A percentile compares a stretch with the other conserved stretches of the same genome.
Evolutionary conservation across 2,113 vertebrate species (phyloP).

Genomic region (Nycticryphes semicollaris): DNA sequence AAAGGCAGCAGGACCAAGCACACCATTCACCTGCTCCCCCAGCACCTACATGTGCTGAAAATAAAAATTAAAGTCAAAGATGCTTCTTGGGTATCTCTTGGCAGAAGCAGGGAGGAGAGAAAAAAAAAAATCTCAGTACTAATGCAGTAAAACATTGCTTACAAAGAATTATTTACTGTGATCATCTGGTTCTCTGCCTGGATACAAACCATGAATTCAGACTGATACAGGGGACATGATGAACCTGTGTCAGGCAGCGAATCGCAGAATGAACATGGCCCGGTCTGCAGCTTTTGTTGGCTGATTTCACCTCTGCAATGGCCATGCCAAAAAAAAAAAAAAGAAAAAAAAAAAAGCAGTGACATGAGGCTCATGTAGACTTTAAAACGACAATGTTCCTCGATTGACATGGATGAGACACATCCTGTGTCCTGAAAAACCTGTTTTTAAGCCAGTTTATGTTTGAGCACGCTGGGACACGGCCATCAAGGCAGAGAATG

Average conservation of each 20-base stretch:
- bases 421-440: not conserved
- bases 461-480: not conserved
- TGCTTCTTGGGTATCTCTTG: not conserved
- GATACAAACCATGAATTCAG: not conserved
- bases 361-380: not conserved
- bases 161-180: slow-evolving; percentile 2
- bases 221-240: rapidly evolving
- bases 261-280: rapidly evolving
- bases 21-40: rapidly evolving
- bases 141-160: not conserved
- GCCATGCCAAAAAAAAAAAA: not conserved
- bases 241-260: not conserved
- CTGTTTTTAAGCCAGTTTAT: not conserved
- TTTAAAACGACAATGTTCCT: not conserved
- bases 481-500: not conserved
- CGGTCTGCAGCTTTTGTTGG: not conserved
- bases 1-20: not conserved
- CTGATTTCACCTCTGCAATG: not conserved
- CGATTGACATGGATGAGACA: not conserved
- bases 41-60: not conserved
- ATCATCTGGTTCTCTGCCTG: not conserved
- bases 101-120: rapidly evolving
- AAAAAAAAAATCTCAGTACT: not conserved
- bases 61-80: not conserved
- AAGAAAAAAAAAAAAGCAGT: not conserved